Base-by-base conservation (phyloP, 2,888 invertebrate species). In the Allacma fusca region DNA sequence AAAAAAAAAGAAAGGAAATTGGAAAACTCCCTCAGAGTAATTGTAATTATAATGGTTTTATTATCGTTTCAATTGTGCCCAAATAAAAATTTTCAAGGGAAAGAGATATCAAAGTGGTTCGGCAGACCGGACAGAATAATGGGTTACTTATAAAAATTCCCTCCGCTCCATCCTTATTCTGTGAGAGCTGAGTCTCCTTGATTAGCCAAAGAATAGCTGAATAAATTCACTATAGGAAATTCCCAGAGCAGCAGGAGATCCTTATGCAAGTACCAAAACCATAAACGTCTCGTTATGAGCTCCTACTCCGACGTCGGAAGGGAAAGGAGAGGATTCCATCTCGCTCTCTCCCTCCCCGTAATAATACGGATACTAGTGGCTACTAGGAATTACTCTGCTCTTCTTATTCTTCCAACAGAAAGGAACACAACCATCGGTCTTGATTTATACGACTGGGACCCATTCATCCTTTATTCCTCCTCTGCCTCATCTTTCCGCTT, bases 371-470 rank as follows among this genome's bases (percentile, higher is more conserved):
- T 50, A 19, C 2, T 9, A n/a, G 50, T 13, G n/a, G n/a, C 50
- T 50, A 12, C 9, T 13, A 16, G 50, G 16, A 9, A 50, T 50
- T 50, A 50, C 50, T 50, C 2, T 13, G 50, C 16, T 9, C 4
- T 50, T 50, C 50, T 5, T 50, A 50, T n/a, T 50, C 50, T 50
- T 50, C 7, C 50, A 50, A 16, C 19, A 16, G 50, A 50, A 50
- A 26, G 23, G 24, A 62, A 16, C 26, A 26, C 23, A 62, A 24
- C 62, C 24, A 2, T 24, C n/a, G 23, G 24, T 62, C 62, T 62
- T 62, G 62, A 62, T 62, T 62, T 62, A 62, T 62, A 62, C 62
- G 23, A 62, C 23, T 62, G 62, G 62, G 62, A 62, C 24, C 62
- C 16, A 23, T 62, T 62, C 62, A 62, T 62, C 62, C 62, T 57